These are phyloP conservation scores for Heliconius hewitsoni DNA, from an alignment of 1,140 invertebrate species.

Conservation along the genomic window DNA sequence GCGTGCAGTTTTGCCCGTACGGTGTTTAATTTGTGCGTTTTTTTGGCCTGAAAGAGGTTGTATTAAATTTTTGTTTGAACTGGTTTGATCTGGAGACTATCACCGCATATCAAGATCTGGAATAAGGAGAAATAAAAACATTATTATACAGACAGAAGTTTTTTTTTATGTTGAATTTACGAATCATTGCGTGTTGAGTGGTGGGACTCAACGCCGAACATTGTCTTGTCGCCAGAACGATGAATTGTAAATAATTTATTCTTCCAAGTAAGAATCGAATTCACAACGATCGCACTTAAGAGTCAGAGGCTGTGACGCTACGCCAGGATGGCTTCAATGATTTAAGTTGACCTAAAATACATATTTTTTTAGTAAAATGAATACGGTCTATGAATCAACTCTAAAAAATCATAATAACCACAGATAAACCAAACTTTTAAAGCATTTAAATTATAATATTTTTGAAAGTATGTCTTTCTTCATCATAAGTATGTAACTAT, in stretches of 20 bases:
- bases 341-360: too few relatives aligned
- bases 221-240: not conserved
- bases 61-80: constrained; percentile 46
- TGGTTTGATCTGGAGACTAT: constrained; percentile 60
- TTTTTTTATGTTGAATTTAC: not conserved
- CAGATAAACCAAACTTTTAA: not conserved
- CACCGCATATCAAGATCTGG: constrained; percentile 78
- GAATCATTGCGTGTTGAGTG: not conserved
- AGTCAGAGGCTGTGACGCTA: not conserved
- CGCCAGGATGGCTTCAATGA: not conserved
- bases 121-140: constrained; percentile 35
- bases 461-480: too few relatives aligned
- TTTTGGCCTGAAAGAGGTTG: constrained; percentile 38
- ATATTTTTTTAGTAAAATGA: too few relatives aligned
- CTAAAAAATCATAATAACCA: not conserved
- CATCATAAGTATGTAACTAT: too few relatives aligned
- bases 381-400: too few relatives aligned
- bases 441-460: not conserved
- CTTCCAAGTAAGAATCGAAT: not conserved
- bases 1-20: constrained; percentile 64
- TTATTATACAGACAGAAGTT: not conserved
- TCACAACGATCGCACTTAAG: not conserved
- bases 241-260: not conserved
- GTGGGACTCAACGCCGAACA: not conserved
- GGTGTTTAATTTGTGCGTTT: constrained; percentile 39